Conservation (phyloP, 2,888 invertebrate genomes). For the Lasioglossum villosulum region DNA sequence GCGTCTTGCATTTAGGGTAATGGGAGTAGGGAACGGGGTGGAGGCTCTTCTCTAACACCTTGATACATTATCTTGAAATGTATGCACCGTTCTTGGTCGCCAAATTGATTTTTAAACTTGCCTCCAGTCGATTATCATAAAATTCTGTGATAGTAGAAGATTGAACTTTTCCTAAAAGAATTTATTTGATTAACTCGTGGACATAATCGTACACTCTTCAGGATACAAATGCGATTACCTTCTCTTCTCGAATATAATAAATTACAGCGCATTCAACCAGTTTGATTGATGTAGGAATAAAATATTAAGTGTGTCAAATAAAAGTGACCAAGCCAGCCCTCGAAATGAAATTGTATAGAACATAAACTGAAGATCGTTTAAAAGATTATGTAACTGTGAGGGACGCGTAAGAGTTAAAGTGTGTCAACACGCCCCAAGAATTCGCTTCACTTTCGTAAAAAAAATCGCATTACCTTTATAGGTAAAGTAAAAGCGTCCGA, state of each 20-base stretch:
- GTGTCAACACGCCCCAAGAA: background rate
- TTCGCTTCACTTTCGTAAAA: background rate
- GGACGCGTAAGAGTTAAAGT: background rate
- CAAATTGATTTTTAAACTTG: background rate
- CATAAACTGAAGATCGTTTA: background rate
- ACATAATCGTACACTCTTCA: no score
- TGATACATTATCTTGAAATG: background rate
- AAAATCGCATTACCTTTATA: background rate
- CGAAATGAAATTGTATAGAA: background rate
- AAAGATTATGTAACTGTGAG: background rate
- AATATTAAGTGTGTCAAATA: no score
- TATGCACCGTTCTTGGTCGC: background rate
- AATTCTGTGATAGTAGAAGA: background rate
- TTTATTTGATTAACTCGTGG: no score
- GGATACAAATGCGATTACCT: background rate
- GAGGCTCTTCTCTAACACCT: background rate
- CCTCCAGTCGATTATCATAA: background rate
- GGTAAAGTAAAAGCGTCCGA: background rate
- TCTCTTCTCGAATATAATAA: background rate
- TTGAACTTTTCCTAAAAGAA: no score
- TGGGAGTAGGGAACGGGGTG: background rate
- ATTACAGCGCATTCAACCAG: no score
- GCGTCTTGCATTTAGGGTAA: background rate
- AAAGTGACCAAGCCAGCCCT: no score
- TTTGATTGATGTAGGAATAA: no score